Evolutionary conservation across 1,140 invertebrate genomes (phyloP), one percentile per base, ranked within the genome.

Genomic region (Ceratina calcarata): DNA sequence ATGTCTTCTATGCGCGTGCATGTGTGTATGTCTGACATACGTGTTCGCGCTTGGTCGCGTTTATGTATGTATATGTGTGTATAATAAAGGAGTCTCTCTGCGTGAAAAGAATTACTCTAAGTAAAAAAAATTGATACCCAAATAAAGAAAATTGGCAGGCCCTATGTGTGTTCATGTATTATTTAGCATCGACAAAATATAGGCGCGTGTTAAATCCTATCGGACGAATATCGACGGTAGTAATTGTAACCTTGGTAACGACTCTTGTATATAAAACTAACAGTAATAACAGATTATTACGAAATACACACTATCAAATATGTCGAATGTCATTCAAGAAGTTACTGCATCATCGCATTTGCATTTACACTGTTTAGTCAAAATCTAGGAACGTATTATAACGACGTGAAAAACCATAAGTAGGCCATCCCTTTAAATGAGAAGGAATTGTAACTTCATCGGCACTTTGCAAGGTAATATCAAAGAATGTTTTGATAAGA

Each of bases 201-300:
- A 70, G 51, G 71, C 62, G 49, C 53, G 66, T 84, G 51, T 81
- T 77, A 84, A 45, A 15, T 45, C 45, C 68, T 88, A 84, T 55
- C 32, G 68, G 71, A 84, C 80, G 78, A 88, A 83, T 86, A 89
- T 87, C 82, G 88, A 87, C 87, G 86, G 82, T 88, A 91, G 87
- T 90, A 91, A 90, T 45, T 91, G 91, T 91, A 90, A 91, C 89
- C 90, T 91, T 88, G 88, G 88, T 91, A 91, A 91, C 89, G 86
- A 89, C 86, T 85, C 89, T 89, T 83, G 88, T 87, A 45, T 45
- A 45, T 45, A 91, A 90, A 89, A 89, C 85, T 89, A 92, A 91
- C 89, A 91, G 90, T 90, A 89, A 84, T 91, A 92, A 92, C 90
- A 91, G 86, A 91, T 89, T 87, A 90, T 89, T 89, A 91, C 86